Evolutionary conservation across 2,797 vertebrate species (phyloP), one percentile per base, ranked within the genome.

Genomic region (Crypturellus tataupa): DNA sequence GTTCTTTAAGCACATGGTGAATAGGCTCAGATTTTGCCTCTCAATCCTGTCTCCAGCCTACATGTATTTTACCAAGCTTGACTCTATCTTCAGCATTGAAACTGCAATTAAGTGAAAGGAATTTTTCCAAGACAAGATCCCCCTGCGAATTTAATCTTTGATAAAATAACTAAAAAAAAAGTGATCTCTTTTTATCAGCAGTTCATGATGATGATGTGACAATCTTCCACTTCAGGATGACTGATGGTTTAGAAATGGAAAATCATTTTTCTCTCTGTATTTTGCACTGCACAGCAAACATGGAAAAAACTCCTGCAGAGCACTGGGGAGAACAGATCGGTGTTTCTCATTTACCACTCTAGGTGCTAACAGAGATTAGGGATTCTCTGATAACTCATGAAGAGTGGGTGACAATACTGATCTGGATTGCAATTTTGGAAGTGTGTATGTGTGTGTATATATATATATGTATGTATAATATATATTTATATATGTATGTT

Each of bases 1-100:
- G 1, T 53, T 76, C 49, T 47, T 68, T 68, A 49, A 2, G 0
- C 21, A 14, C 19, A 5, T 44, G 27, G 83, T 49, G 47, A 59
- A 51, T 0, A 0, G 29, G 11, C 8, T 72, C 33, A 35, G 42
- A 35, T 39, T 59, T 33, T 67, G 6, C 20, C 44, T 68, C 49
- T 81, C 3, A 17, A 9, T 53, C 53, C 19, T 37, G 15, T 21
- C 49, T 7, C 53, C 19, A 46, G 18, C 18, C 49, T 7, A 33
- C 9, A 18, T 5, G 7, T 1, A 10, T 23, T 55, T 89, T 79
- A 65, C 49, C 12, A 14, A 62, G 7, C 21, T 76, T 84, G 37
- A 55, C 27, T 58, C 71, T 44, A 37, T 86, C 14, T 60, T 89
- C 33, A 46, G 1, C 55, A 69, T 0, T 63, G 51, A 80, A 85